These are phyloP conservation scores for Balaeniceps rex DNA, from an alignment of 2,113 vertebrate genomes.

Conservation along the genomic window DNA sequence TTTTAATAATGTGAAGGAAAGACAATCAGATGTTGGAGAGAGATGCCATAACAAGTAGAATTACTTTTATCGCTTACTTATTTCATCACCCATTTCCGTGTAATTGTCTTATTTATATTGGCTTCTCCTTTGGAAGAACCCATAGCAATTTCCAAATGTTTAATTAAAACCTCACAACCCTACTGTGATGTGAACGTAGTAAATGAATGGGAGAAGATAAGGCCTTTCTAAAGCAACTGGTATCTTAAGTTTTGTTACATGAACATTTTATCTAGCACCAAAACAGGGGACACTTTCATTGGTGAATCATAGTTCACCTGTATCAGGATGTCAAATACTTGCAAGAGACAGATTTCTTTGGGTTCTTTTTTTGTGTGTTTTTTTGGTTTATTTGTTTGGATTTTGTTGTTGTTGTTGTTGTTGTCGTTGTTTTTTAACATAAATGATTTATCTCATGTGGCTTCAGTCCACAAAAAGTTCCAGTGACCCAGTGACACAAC, in stretches of 20 bases:
- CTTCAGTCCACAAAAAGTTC: neutral
- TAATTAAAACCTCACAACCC: conserved; percentile 18
- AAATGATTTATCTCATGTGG: neutral
- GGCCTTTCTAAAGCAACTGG: neutral
- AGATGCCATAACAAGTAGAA: neutral
- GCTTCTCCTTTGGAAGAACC: conserved; percentile 10
- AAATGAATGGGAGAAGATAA: neutral
- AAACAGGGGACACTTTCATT: neutral
- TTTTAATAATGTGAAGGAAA: conserved; percentile 18
- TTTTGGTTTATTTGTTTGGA: too few relatives aligned
- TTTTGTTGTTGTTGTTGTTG: neutral
- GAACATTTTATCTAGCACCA: neutral
- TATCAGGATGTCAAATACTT: neutral
- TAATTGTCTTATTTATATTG: conserved; percentile 31
- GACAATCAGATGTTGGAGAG: neutral
- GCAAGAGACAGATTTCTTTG: neutral
- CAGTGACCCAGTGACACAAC: neutral
- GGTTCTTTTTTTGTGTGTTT: too few relatives aligned
- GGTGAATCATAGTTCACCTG: neutral
- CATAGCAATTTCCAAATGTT: conserved; percentile 19
- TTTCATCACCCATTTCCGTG: conserved; percentile 19
- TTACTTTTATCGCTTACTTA: conserved; percentile 5
- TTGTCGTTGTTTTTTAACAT: neutral
- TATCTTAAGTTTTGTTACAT: neutral
- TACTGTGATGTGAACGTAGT: neutral